Base-by-base conservation (phyloP, 1,140 invertebrate genomes). In the Heliconius nattereri region DNA sequence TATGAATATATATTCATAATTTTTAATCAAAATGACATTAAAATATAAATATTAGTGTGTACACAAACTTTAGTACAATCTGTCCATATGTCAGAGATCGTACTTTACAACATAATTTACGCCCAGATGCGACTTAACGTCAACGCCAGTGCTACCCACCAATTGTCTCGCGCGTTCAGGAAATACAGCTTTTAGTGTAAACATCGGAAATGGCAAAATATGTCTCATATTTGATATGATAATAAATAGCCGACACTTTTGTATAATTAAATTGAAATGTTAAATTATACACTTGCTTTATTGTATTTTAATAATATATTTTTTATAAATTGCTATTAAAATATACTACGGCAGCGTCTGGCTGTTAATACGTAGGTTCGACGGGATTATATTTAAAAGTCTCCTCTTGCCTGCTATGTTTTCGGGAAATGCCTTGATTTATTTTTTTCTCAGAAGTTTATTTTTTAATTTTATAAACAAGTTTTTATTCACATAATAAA, bases 21-120 rank as follows among this genome's bases (percentile, higher is more conserved):
- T 52, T 52, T 2, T 20, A 52, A 52, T 52, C 49, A 20, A 52
- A 52, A 20, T 52, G 49, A 0, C 19, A 20, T 52, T 52, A 52
- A 52, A 52, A 0, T 7, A 52, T 52, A n/a, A 66, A 8, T 29
- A 9, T 13, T 66, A 29, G 5, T 26, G 60, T 66, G 54, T 57
- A n/a, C 54, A 52, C 37, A 40, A 19, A 57, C 54, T 23, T 75
- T 9, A n/a, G 52, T 78, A 45, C 7, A 29, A 66, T 57, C 37
- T 78, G 49, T 78, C 66, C 73, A 20, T 66, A 75, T 79, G 78
- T 79, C 74, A 75, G 29, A 73, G 23, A 76, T 16, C 60, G 32
- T 45, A 35, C 54, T 78, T 73, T 78, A 74, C 75, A 60, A 29
- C 19, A 45, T 73, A 72, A 71, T 81, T 78, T 78, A 81, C 71